Evolutionary conservation across 2,113 vertebrate species (phyloP).

Genomic region (Antennarius striatus): DNA sequence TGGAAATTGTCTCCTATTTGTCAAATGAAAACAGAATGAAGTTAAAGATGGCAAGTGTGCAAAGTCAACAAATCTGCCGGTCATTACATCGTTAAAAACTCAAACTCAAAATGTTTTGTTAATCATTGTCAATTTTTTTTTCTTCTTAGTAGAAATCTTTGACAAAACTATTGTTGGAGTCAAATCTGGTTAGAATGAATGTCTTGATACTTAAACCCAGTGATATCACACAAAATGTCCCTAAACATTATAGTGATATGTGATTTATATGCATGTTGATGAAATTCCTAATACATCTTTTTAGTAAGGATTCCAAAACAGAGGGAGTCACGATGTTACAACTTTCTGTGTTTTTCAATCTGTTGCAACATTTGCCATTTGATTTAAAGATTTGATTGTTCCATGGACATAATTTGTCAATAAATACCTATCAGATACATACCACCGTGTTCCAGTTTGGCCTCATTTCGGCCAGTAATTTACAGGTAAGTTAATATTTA

Average conservation of each 20-base stretch:
- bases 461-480: slow-evolving; percentile 26
- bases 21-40: not conserved
- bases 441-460: slow-evolving; percentile 6
- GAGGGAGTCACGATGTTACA: too few relatives aligned
- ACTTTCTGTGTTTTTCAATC: not conserved
- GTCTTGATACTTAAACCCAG: not conserved
- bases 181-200: not conserved
- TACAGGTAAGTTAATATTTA: slow-evolving; percentile 60
- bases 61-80: slow-evolving; percentile 6
- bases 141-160: too few relatives aligned
- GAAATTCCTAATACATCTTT: not conserved
- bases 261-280: not conserved
- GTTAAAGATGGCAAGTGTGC: not conserved
- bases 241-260: not conserved
- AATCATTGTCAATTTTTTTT: not conserved
- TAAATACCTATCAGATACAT: not conserved
- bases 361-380: not conserved
- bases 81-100: not conserved
- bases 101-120: slow-evolving; percentile 10
- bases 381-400: too few relatives aligned
- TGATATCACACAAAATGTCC: slow-evolving; percentile 2
- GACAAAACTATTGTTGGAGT: not conserved
- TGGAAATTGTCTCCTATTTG: not conserved
- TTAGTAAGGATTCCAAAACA: not conserved
- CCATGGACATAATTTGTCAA: too few relatives aligned